Conservation (phyloP, 1,140 invertebrate species). For the Dendroctonus valens region DNA sequence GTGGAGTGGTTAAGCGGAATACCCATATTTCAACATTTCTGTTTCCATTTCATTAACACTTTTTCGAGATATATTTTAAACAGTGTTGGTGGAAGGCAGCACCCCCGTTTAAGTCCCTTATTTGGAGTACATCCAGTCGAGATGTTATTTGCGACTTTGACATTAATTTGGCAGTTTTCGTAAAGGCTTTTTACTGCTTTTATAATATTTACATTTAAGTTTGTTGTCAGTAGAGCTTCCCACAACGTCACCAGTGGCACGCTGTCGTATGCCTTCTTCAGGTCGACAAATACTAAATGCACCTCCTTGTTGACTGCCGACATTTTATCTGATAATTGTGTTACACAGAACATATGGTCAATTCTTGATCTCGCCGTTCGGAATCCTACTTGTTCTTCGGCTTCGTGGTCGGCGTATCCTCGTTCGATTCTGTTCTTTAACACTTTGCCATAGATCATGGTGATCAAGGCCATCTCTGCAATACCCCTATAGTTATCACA, state of each 20-base stretch:
- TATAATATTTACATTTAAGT: conserved; percentile 3
- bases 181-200: conserved; percentile 6
- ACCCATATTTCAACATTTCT: conserved; percentile 10
- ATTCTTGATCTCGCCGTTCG: no score
- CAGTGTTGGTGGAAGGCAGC: no score
- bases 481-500: no score
- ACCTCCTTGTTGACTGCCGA: conserved; percentile 16
- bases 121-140: conserved; percentile 6
- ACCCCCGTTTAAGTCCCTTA: no score
- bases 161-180: not conserved
- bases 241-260: conserved; percentile 9
- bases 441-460: no score
- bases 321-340: conserved; percentile 7
- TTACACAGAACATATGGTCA: not conserved
- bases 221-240: conserved; percentile 13
- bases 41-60: conserved; percentile 7
- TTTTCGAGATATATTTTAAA: no score
- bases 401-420: no score
- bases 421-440: no score
- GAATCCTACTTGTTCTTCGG: no score
- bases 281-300: conserved; percentile 17
- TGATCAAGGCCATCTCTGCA: no score
- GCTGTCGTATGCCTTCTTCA: conserved; percentile 16
- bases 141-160: conserved; percentile 11
- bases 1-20: conserved; percentile 17